Percentiles rank a stretch among this genome's conserved stretches.
These are phyloP conservation scores for Sphyrna mokarran DNA, from an alignment of 2,113 vertebrate genomes.

Conservation along the genomic window DNA sequence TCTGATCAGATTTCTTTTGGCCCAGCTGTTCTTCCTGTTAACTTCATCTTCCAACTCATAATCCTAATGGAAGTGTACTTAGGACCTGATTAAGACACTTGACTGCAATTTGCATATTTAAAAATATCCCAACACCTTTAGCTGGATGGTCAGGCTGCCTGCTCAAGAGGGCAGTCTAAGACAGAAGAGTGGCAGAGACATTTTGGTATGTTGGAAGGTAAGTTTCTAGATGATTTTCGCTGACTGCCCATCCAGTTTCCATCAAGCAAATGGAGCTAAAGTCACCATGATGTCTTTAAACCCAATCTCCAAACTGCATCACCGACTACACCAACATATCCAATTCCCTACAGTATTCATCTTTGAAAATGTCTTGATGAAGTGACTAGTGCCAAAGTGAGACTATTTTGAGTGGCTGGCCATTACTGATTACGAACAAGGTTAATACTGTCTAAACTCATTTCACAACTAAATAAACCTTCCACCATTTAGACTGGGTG, in stretches of 20 bases:
- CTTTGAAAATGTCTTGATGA: neutral
- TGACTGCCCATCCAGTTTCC: too few relatives aligned
- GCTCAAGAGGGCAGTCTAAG: too few relatives aligned
- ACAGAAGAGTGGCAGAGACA: too few relatives aligned
- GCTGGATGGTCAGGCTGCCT: too few relatives aligned
- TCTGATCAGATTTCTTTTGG: neutral
- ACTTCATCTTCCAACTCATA: neutral
- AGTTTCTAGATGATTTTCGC: too few relatives aligned
- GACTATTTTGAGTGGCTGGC: too few relatives aligned
- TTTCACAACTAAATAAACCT: neutral
- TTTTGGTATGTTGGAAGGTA: too few relatives aligned
- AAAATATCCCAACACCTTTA: neutral
- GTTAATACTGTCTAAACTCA: neutral
- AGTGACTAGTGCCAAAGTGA: neutral
- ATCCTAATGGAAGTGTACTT: neutral
- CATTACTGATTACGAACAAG: neutral
- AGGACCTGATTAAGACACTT: neutral
- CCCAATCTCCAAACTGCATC: neutral
- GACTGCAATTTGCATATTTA: too few relatives aligned
- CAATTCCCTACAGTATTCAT: neutral
- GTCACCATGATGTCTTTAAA: neutral
- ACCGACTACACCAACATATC: neutral
- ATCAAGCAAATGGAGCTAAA: neutral
- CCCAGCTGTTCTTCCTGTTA: neutral
- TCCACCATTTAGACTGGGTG: neutral